Evolutionary conservation across 92 coral and sea anemone genomes (phyloP), one percentile per base, ranked within the genome.

Genomic region (Umimayanthus chanpuru): DNA sequence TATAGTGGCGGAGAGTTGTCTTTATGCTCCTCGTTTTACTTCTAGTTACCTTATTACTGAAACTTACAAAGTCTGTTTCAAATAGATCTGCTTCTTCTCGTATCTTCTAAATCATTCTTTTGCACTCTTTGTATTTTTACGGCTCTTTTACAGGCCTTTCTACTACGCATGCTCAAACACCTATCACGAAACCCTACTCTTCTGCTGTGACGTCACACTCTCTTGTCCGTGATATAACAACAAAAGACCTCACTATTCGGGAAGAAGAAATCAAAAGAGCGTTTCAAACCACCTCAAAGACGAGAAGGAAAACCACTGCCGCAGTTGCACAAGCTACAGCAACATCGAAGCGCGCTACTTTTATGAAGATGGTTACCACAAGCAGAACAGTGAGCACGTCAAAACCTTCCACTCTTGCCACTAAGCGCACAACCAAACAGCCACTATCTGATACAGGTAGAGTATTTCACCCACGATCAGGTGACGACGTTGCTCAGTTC

Each of bases 131-230:
- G 61, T 26, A 16, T 71, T 15, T 23, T 32, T 81, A 18, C 78
- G 23, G 61, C 55, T 83, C 55, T 83, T 41, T 44, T 71, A 21
- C 87, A 83, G 87, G 87, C 41, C 77, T 83, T 26, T 83, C 87
- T 9, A 68, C 87, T 12, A 68, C 78, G 64, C 87, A 43, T 83
- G 41, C 77, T 83, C 79, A 47, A 55, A 65, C 18, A 2, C 58
- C 86, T 43, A 26, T 66, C 49, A 39, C 86, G 6, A 44, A 78
- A 25, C 81, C 81, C 38, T 18, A 44, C 81, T 30, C 65, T 49
- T 6, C 73, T 68, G 56, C 66, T 58, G 18, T 68, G 28, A 68
- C 79, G 9, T 16, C 78, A 67, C 66, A 28, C 25, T 47, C 67
- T 47, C 65, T 28, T 16, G 21, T 14, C 25, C 66, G 2, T 6